These are phyloP conservation scores for Amazona vittata DNA, from an alignment of 2,113 vertebrate species.

Conservation along the genomic window DNA sequence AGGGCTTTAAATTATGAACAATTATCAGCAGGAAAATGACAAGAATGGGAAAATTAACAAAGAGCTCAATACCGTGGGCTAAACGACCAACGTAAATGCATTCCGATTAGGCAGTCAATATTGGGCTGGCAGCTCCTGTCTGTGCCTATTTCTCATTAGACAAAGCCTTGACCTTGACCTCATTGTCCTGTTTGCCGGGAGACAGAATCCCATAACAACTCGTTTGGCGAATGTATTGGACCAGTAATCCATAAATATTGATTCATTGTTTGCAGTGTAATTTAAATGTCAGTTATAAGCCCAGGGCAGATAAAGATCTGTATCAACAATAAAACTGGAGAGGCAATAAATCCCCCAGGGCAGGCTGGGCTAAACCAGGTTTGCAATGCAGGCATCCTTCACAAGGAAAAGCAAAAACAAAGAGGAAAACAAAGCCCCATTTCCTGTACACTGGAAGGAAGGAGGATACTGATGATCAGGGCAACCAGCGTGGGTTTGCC, in stretches of 20 bases:
- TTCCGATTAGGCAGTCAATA: slow-evolving; percentile 79
- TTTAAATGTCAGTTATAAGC: slow-evolving; percentile 94
- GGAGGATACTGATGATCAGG: neutral
- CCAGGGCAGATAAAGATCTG: slow-evolving; percentile 86
- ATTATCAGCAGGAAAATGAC: neutral
- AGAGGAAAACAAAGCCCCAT: rapidly evolving
- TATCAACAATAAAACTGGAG: slow-evolving; percentile 78
- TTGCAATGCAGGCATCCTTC: neutral
- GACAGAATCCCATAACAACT: slow-evolving; percentile 73
- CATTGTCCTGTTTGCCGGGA: slow-evolving; percentile 78
- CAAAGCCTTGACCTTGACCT: slow-evolving; percentile 89
- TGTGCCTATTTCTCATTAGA: slow-evolving; percentile 80
- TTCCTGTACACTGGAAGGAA: neutral
- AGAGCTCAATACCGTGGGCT: neutral
- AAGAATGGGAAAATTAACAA: neutral
- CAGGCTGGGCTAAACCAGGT: slow-evolving; percentile 31
- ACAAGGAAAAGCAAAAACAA: neutral
- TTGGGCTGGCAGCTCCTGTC: slow-evolving; percentile 80
- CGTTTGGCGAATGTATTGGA: slow-evolving; percentile 80
- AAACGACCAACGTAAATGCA: neutral
- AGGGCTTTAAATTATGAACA: neutral
- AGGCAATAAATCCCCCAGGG: slow-evolving; percentile 70
- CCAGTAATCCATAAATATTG: slow-evolving; percentile 92
- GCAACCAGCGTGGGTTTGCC: neutral
- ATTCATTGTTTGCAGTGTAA: slow-evolving; percentile 92